phyloP scores from a whole-genome alignment of 2,888 invertebrate species.

The Onchidella celtica region DNA sequence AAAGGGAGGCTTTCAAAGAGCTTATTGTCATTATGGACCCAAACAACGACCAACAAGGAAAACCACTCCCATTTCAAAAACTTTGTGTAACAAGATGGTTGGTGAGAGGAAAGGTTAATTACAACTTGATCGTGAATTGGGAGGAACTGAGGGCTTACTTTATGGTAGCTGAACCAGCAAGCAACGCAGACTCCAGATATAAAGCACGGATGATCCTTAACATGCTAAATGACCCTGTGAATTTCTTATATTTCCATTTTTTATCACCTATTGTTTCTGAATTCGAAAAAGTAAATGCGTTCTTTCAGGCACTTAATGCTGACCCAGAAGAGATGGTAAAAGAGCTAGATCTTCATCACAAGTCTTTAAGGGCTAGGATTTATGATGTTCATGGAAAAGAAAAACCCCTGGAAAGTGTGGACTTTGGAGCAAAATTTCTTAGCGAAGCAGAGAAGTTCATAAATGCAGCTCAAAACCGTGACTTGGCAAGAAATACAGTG shows the following conservation, averaged over 20 bases:
- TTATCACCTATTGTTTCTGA: conserved; percentile 1
- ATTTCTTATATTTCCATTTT: conserved; percentile 22
- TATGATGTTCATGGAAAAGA: too few species aligned
- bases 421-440: too few species aligned
- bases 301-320: conserved; percentile 19
- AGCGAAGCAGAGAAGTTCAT: too few species aligned
- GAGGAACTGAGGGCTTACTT: conserved; percentile 25
- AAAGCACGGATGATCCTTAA: conserved; percentile 18
- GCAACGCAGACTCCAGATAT: not conserved
- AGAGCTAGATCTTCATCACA: not conserved
- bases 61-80: not conserved
- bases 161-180: not conserved
- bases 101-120: conserved; percentile 15
- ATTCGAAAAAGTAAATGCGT: conserved; percentile 23
- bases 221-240: conserved; percentile 20
- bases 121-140: conserved; percentile 21
- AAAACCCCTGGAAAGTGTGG: too few species aligned
- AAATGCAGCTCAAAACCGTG: too few species aligned
- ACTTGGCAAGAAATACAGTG: too few species aligned
- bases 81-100: conserved; percentile 16
- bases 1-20: not conserved
- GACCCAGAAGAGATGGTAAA: not conserved
- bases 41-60: too few species aligned
- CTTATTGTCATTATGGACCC: not conserved
- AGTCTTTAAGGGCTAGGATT: too few species aligned